A percentile compares a stretch with the other conserved stretches of the same genome.
Evolutionary conservation across 2,888 invertebrate species (phyloP).

Genomic region (Tiliacea citrago): DNA sequence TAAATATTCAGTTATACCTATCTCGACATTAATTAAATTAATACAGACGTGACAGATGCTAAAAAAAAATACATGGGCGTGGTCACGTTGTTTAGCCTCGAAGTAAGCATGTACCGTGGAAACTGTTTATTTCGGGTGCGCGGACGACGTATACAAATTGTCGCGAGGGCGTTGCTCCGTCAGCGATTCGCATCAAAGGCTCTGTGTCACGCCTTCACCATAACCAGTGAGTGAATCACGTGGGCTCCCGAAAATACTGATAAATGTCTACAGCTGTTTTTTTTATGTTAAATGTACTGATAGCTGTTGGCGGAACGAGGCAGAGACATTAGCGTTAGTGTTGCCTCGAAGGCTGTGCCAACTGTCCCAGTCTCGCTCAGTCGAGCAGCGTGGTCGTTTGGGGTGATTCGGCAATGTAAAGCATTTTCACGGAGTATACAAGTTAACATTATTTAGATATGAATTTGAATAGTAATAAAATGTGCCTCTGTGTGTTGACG

Average conservation of each 20-base stretch:
- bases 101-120: constrained; percentile 33
- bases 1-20: constrained; percentile 38
- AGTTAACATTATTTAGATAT: constrained; percentile 54
- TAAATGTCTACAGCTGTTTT: constrained; percentile 64
- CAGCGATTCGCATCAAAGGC: constrained; percentile 29
- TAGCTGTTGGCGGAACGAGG: constrained; percentile 60
- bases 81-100: constrained; percentile 30
- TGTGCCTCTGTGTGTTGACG: constrained; percentile 77
- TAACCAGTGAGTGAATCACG: constrained; percentile 47
- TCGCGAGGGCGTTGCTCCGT: constrained; percentile 28
- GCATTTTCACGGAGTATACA: constrained; percentile 67
- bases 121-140: constrained; percentile 19
- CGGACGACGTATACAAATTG: constrained; percentile 8
- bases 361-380: constrained; percentile 45
- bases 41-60: constrained; percentile 15
- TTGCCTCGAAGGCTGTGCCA: constrained; percentile 59
- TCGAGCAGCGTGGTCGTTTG: constrained; percentile 61
- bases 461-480: constrained; percentile 74
- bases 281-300: constrained; percentile 64
- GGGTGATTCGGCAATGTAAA: constrained; percentile 84
- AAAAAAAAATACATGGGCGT: constrained; percentile 24
- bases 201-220: constrained; percentile 26
- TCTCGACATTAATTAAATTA: constrained; percentile 16
- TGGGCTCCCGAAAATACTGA: constrained; percentile 57
- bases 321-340: constrained; percentile 24